Evolutionary conservation across 2,113 vertebrate species (phyloP), one percentile per base, ranked within the genome.

Genomic region (Menidia beryllina): DNA sequence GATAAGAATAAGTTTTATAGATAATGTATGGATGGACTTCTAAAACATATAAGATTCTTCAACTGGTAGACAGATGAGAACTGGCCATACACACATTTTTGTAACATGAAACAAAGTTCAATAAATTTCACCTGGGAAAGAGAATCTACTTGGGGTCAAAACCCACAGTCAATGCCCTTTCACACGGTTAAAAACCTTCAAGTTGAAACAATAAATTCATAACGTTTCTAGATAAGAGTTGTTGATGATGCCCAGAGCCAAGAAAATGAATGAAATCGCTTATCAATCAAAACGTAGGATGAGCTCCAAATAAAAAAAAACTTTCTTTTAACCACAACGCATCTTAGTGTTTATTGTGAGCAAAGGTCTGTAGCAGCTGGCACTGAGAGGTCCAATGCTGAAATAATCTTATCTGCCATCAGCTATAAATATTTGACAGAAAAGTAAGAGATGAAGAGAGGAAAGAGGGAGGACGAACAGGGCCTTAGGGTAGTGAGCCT

Each of bases 361-460:
- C 93, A 94, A 94, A 94, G 93, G 93, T 94, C 93, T 86, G 75
- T 77, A 85, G 86, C 91, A 91, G 91, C 92, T 94, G 94, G 93
- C 91, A 93, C 90, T 88, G 78, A 90, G 86, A 89, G 89, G 86
- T 89, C 84, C 85, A 38, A 49, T 43, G 69, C 82, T 79, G 74
- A 64, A 89, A 88, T 89, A 89, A 94, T 94, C 93, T 94, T 93
- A 94, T 94, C 94, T 92, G 52, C 86, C 88, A 94, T 94, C 93
- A 91, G 89, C 89, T 84, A 92, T 94, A 94, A 94, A 94, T 91
- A 93, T 91, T 91, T 89, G 86, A 91, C 83, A 87, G 77, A 83
- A 82, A 82, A 67, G 58, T 64, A 55, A 77, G 85, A 57, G 77
- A 61, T 48, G 54, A 41, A 69, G 72, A 60, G 72, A 74, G 72